phyloP scores from a whole-genome alignment of 2,797 vertebrate genomes.

The Lepus townsendii region DNA sequence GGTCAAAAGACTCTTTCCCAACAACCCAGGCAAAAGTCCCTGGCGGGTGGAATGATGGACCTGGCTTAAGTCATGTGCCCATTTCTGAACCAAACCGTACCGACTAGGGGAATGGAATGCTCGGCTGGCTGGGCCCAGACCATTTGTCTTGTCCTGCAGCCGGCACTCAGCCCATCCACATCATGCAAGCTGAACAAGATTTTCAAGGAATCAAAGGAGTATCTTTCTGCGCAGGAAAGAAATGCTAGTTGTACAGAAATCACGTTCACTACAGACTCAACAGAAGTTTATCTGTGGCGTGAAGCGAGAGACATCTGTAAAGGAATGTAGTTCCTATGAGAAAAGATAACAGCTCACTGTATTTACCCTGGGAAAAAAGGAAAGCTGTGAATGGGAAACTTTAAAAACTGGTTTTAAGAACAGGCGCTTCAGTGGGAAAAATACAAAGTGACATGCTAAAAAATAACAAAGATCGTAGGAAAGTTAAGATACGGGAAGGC shows the following conservation, averaged over 20 bases:
- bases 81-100: not conserved
- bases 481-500: not conserved
- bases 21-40: not conserved
- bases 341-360: not conserved
- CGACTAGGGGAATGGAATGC: rapidly evolving
- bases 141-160: not conserved
- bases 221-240: conserved; percentile 25
- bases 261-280: not conserved
- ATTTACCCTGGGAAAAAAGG: not conserved
- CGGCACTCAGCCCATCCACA: no score
- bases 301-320: not conserved
- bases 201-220: not conserved
- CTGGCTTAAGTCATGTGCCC: not conserved
- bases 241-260: not conserved
- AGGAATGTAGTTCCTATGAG: not conserved
- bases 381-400: not conserved
- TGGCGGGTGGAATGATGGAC: not conserved
- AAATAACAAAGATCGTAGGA: not conserved
- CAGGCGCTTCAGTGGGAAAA: not conserved
- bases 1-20: not conserved
- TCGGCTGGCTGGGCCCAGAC: not conserved
- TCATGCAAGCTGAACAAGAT: not conserved
- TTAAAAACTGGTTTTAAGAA: not conserved
- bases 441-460: not conserved
- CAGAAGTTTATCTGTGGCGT: not conserved